Evolutionary conservation across 1,140 invertebrate species (phyloP).

Genomic region (Bombus haemorrhoidalis): DNA sequence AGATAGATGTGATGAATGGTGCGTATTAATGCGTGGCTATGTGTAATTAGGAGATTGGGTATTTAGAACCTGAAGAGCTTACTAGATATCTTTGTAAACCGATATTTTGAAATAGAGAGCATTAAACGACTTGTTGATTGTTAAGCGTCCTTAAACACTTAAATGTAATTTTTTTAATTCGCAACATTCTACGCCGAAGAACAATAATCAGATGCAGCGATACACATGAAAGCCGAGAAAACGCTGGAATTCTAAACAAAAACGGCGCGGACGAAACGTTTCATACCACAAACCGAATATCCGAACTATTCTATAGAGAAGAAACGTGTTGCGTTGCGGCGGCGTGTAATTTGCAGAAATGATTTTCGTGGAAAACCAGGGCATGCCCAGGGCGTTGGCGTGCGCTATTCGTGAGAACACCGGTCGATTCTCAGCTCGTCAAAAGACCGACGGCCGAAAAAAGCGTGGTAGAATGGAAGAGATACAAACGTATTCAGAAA

Average conservation of each 20-base stretch:
- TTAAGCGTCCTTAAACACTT: background rate
- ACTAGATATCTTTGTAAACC: background rate
- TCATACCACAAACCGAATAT: background rate
- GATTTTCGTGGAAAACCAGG: constrained; percentile 59
- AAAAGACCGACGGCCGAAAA: constrained; percentile 10
- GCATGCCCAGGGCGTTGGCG: constrained; percentile 48
- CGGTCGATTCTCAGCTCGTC: constrained; percentile 20
- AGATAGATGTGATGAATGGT: background rate
- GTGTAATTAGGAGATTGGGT: background rate
- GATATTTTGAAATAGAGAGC: background rate
- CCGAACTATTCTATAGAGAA: constrained; percentile 15
- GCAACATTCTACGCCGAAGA: too few relatives aligned
- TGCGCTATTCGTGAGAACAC: constrained; percentile 50
- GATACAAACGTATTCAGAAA: constrained; percentile 33
- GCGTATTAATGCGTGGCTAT: background rate
- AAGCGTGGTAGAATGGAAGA: constrained; percentile 37
- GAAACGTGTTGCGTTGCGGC: background rate
- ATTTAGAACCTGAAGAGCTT: background rate
- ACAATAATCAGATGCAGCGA: too few relatives aligned
- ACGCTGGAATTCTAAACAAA: background rate
- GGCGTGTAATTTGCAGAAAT: constrained; percentile 57
- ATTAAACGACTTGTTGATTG: background rate
- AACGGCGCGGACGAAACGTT: background rate
- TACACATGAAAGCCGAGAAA: background rate
- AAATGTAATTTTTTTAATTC: background rate